Evolutionary conservation across 2,797 vertebrate species (phyloP).

Genomic region (Micromesistius poutassou): DNA sequence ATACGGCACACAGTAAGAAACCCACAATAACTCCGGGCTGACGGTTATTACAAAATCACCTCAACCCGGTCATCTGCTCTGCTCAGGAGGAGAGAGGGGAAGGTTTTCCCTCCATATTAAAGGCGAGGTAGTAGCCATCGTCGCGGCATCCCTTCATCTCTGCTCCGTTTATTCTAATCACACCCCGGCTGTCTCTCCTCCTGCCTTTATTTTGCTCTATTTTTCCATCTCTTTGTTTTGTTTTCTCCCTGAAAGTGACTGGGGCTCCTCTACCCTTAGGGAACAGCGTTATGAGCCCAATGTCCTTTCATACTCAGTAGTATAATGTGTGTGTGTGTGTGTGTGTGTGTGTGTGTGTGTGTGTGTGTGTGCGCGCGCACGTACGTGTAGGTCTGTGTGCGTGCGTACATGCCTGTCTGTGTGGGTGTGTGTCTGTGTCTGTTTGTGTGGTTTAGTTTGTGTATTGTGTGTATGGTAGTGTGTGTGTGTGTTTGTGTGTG

Average conservation of each 20-base stretch:
- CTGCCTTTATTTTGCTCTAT: conserved; percentile 70
- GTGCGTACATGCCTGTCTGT: conserved; percentile 15
- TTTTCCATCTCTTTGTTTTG: conserved; percentile 77
- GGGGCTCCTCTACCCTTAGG: conserved; percentile 67
- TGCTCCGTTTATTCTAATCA: conserved; percentile 78
- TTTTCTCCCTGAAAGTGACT: conserved; percentile 73
- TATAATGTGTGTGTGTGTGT: conserved; percentile 68
- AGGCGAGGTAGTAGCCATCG: conserved; percentile 70
- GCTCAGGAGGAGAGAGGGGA: conserved; percentile 55
- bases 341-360: conserved; percentile 43
- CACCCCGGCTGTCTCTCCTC: conserved; percentile 65
- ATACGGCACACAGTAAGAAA: conserved; percentile 40
- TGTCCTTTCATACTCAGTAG: conserved; percentile 74
- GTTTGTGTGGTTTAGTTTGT: neutral
- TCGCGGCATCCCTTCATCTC: conserved; percentile 67
- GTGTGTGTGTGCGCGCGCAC: conserved; percentile 6
- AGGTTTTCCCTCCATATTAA: conserved; percentile 76
- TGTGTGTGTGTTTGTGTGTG: conserved; percentile 16
- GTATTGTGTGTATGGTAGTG: conserved; percentile 7
- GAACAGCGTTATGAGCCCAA: conserved; percentile 75
- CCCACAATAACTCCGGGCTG: conserved; percentile 77
- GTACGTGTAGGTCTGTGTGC: conserved; percentile 24
- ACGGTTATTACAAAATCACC: conserved; percentile 88
- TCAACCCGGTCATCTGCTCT: conserved; percentile 67
- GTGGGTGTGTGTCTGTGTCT: conserved; percentile 15